Percentiles rank a stretch among this genome's conserved stretches.
These are phyloP conservation scores for Phasianus colchicus DNA, from an alignment of 2,113 vertebrate genomes.

Conservation along the genomic window DNA sequence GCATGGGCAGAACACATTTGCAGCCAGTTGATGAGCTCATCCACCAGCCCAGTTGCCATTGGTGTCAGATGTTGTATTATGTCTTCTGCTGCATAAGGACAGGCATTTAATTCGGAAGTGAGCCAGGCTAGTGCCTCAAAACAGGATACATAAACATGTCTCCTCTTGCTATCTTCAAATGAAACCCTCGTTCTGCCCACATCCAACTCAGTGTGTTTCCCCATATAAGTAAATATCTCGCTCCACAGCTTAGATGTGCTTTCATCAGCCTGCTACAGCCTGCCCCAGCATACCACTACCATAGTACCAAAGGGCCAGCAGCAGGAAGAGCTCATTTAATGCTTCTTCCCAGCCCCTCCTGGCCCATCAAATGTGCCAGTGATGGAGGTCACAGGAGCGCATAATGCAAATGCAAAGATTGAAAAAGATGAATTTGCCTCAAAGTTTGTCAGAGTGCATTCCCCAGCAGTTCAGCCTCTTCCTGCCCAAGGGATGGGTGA, in stretches of 20 bases:
- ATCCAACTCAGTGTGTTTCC: background rate
- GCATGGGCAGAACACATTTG: background rate
- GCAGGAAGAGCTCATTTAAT: background rate
- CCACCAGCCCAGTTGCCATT: background rate
- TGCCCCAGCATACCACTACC: background rate
- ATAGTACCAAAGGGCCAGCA: background rate
- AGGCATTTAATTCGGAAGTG: background rate
- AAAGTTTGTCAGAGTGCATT: background rate
- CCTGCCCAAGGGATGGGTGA: background rate
- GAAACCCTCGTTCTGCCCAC: background rate
- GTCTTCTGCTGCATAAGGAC: background rate
- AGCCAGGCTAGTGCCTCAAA: background rate
- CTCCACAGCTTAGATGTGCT: too few relatives aligned
- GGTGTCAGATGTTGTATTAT: background rate
- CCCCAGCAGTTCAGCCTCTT: background rate
- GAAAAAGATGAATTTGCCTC: background rate
- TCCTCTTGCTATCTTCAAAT: background rate
- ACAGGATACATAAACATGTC: too few relatives aligned
- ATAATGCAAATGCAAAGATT: background rate
- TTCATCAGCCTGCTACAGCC: background rate
- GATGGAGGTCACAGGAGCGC: background rate
- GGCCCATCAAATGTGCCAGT: rapidly evolving
- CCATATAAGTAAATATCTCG: background rate
- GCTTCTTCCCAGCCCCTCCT: background rate
- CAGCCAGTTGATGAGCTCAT: background rate